Percentiles rank a stretch among this genome's conserved stretches.
Evolutionary conservation across 2,797 vertebrate genomes (phyloP).

Genomic region (Hapalemur alaotrensis): DNA sequence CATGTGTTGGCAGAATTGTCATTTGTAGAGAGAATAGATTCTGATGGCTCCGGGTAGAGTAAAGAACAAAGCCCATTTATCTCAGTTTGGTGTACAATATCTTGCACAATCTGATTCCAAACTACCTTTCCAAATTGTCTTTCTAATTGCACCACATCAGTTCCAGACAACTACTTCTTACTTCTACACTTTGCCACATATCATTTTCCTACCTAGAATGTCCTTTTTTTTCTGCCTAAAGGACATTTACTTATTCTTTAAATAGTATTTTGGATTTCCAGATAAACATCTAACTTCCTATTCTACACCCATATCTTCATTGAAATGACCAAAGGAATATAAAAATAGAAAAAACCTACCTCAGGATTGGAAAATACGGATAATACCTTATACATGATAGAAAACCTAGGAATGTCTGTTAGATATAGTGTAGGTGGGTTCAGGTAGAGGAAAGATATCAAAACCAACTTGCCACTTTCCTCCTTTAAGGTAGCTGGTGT

Average conservation of each 20-base stretch:
- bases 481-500: background rate
- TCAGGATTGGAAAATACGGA: background rate
- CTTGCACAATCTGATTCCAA: background rate
- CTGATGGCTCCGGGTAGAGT: background rate
- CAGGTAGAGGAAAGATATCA: background rate
- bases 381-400: background rate
- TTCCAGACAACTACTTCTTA: background rate
- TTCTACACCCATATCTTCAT: background rate
- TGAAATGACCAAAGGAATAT: background rate
- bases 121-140: background rate
- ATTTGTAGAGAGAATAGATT: background rate
- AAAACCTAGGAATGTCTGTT: background rate
- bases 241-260: background rate
- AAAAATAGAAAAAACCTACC: background rate
- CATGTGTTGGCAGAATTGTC: background rate
- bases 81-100: background rate
- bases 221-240: background rate
- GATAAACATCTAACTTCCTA: background rate
- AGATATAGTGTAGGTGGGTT: background rate
- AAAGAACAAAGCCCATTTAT: background rate
- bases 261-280: background rate
- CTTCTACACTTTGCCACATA: background rate
- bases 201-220: constrained; percentile 9
- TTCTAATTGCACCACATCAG: background rate
- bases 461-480: background rate